Evolutionary conservation across 2,113 vertebrate genomes (phyloP), one percentile per base, ranked within the genome.

Genomic region (Eidolon helvum): DNA sequence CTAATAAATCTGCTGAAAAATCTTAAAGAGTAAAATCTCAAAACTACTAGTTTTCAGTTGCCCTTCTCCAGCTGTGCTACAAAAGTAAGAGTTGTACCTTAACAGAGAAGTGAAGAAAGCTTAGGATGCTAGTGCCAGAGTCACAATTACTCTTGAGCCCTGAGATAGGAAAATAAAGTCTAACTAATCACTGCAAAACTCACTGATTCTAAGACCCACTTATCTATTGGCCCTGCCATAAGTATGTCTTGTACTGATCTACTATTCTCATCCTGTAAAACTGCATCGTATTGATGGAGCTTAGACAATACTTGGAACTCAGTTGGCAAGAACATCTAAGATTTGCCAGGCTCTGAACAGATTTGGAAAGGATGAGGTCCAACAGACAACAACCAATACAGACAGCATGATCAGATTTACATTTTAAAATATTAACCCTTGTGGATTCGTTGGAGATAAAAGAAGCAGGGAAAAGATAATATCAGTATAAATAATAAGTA

Each of bases 151-250:
- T 12, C 11, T 5, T 21, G 38, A 77, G 18, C 7, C 30, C 50
- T 55, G 2, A 40, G 4, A 66, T 3, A 59, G 35, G 48, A 61
- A 95, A 38, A 63, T 38, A 45, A 75, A 82, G 7, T 43, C 28
- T 38, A 72, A 5, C 10, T 18, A 28, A 21, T 63, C 7, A 26
- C 7, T 43, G 28, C 0, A 11, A 69, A 50, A 19, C 19, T 72
- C 22, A 0, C 9, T 2, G 7, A 15, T 28, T 14, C 45, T 24
- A 22, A 45, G 30, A 14, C 4, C 7, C 10, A 43, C 0, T 24
- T 45, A 28, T 18, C 19, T n/a, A 21, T 33, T 63, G 19, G 22
- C 66, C 75, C 10, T 72, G 18, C 12, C 30, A 11, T 19, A 22
- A 33, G 7, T 50, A 48, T 10, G 2, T 26, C 12, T 24, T 68